A percentile compares a stretch with the other conserved stretches of the same genome.
Conservation (phyloP, 2,113 vertebrate genomes). For the Alligator sinensis region DNA sequence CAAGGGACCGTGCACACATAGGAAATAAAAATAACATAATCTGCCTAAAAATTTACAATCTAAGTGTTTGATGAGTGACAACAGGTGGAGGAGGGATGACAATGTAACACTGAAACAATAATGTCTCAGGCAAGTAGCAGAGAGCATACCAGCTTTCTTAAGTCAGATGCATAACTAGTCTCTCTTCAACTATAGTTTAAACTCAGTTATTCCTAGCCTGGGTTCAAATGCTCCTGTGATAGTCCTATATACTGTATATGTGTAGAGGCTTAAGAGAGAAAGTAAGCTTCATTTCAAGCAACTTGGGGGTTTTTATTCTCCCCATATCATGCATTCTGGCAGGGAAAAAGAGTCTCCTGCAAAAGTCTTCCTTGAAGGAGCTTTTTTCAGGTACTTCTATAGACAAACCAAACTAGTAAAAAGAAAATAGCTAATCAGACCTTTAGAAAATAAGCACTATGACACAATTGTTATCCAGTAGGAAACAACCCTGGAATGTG, state of each 20-base stretch:
- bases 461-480: not conserved
- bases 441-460: not conserved
- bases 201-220: not conserved
- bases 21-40: not conserved
- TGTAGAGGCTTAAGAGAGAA: not conserved
- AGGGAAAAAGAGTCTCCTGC: not conserved
- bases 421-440: accelerated
- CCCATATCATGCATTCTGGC: not conserved
- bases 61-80: not conserved
- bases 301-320: not conserved
- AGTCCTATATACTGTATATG: not conserved
- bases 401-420: not conserved
- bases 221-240: not conserved
- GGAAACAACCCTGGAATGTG: not conserved
- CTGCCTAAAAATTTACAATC: not conserved
- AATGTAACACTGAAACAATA: not conserved
- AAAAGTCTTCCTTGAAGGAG: not conserved
- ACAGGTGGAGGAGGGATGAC: accelerated
- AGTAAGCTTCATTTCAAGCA: not conserved
- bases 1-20: not conserved
- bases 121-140: not conserved
- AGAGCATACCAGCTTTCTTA: not conserved
- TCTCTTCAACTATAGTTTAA: not conserved
- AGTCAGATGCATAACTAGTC: not conserved
- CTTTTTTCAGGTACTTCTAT: not conserved